Evolutionary conservation across 2,113 vertebrate species (phyloP).

Genomic region (Phylloscopus trochilus): DNA sequence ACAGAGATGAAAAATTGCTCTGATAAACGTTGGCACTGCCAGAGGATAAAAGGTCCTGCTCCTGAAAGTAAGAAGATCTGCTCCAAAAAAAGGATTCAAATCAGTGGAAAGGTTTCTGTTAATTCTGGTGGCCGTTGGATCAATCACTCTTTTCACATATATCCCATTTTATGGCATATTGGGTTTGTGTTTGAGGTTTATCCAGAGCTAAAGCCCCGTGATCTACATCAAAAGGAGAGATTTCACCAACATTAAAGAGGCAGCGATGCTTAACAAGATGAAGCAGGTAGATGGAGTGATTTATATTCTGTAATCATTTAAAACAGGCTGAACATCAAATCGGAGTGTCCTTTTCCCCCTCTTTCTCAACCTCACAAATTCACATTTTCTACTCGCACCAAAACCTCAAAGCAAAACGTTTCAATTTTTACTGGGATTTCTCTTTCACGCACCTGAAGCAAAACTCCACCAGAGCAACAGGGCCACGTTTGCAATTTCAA

Average conservation of each 20-base stretch:
- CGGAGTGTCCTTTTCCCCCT: neutral
- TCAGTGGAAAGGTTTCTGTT: neutral
- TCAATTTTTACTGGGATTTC: neutral
- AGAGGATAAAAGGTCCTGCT: neutral
- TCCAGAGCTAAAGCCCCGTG: neutral
- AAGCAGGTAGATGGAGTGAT: neutral
- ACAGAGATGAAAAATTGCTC: constrained; percentile 27
- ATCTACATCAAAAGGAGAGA: neutral
- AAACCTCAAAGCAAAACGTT: neutral
- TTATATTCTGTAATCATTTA: neutral
- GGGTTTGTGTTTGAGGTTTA: neutral
- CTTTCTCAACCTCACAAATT: neutral
- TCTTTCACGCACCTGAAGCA: neutral
- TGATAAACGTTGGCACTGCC: neutral
- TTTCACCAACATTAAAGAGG: neutral
- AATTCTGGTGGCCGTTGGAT: neutral
- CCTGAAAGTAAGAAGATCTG: neutral
- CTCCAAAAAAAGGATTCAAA: neutral
- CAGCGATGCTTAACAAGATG: neutral
- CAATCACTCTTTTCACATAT: neutral
- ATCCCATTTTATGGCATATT: neutral
- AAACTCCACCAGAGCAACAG: neutral
- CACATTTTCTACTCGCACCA: accelerated
- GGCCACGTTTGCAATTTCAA: neutral
- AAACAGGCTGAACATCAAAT: neutral